A percentile compares a stretch with the other conserved stretches of the same genome.
These are phyloP conservation scores for Microplitis mediator DNA, from an alignment of 1,140 invertebrate genomes.

Conservation along the genomic window DNA sequence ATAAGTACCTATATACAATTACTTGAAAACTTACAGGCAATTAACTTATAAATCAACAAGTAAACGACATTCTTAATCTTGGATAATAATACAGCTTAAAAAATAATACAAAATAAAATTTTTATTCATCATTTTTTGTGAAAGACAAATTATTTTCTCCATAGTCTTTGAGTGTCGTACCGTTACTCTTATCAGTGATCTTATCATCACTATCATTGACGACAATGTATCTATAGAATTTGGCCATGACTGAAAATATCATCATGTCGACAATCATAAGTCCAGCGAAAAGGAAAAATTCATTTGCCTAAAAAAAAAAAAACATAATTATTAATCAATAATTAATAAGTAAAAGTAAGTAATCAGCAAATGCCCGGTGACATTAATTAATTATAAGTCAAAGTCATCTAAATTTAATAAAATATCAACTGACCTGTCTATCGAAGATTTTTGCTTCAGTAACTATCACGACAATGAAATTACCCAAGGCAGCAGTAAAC, in stretches of 20 bases:
- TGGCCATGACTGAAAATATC: slow-evolving; percentile 79
- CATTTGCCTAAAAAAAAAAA: slow-evolving; percentile 71
- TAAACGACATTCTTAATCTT: too few relatives aligned
- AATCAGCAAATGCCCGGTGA: too few relatives aligned
- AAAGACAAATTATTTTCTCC: slow-evolving; percentile 35
- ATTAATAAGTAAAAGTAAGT: background rate
- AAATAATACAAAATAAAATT: background rate
- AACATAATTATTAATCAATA: too few relatives aligned
- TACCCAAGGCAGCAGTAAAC: slow-evolving; percentile 88
- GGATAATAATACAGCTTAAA: too few relatives aligned
- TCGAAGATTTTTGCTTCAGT: slow-evolving; percentile 72
- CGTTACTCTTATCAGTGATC: slow-evolving; percentile 9
- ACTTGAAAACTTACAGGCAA: too few relatives aligned
- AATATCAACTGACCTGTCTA: slow-evolving; percentile 63
- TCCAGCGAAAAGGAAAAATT: slow-evolving; percentile 88
- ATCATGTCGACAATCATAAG: slow-evolving; percentile 85
- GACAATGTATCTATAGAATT: slow-evolving; percentile 71
- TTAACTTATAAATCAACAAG: too few relatives aligned
- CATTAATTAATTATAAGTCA: background rate
- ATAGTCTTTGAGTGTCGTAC: slow-evolving; percentile 36
- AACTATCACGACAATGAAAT: slow-evolving; percentile 87
- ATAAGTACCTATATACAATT: too few relatives aligned
- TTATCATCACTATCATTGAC: slow-evolving; percentile 30
- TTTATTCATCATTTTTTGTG: slow-evolving; percentile 30
- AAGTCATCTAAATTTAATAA: background rate